phyloP scores from a whole-genome alignment of 2,888 invertebrate genomes.

The Patella caerulea region DNA sequence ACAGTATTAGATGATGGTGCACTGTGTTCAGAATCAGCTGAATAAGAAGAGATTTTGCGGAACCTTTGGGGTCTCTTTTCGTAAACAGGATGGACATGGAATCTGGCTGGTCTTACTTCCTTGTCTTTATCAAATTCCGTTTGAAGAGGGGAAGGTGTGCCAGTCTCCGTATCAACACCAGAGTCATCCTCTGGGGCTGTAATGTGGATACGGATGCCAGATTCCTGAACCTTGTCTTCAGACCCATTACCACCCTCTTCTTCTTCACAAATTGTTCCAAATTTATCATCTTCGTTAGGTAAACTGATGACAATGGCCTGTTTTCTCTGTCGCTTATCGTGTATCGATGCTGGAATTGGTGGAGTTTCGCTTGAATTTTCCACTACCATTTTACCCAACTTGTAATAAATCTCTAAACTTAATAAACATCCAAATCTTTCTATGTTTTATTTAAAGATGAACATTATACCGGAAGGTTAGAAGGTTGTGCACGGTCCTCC shows the following conservation, averaged over 20 bases:
- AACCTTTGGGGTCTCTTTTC: background rate
- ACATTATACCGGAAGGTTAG: too few species aligned
- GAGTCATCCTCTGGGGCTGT: slow-evolving; percentile 16
- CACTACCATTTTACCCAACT: background rate
- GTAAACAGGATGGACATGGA: background rate
- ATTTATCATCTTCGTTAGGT: background rate
- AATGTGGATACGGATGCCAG: background rate
- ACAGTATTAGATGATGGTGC: background rate
- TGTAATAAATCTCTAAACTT: too few species aligned
- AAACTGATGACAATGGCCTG: slow-evolving; percentile 1
- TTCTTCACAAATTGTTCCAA: slow-evolving; percentile 2
- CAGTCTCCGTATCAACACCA: slow-evolving; percentile 19
- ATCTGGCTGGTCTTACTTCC: background rate
- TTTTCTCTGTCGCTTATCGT: slow-evolving; percentile 4
- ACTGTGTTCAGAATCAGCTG: slow-evolving; percentile 13
- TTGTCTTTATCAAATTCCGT: background rate
- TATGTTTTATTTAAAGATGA: too few species aligned
- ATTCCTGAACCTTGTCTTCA: background rate
- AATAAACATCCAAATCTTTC: too few species aligned
- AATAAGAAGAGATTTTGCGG: slow-evolving; percentile 13
- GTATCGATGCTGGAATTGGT: background rate
- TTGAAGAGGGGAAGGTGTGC: slow-evolving; percentile 14
- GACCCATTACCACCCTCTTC: background rate
- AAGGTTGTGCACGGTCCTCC: too few species aligned
- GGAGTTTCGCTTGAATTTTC: background rate